Conservation (phyloP, 2,888 invertebrate genomes). For the Tachystola acroxantha region DNA sequence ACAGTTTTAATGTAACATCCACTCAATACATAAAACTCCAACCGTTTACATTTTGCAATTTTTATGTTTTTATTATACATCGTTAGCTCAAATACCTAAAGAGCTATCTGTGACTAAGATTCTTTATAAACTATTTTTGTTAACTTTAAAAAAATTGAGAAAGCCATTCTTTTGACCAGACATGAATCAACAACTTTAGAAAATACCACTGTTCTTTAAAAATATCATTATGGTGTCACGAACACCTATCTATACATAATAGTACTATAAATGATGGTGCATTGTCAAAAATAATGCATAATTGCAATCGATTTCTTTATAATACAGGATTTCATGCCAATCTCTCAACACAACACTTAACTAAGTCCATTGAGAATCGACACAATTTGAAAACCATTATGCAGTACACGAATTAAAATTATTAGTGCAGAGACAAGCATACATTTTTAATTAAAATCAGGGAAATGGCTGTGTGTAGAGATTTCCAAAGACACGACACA, state of each 20-base stretch:
- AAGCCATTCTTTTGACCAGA: slow-evolving; percentile 51
- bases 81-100: slow-evolving; percentile 56
- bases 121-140: slow-evolving; percentile 49
- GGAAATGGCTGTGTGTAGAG: slow-evolving; percentile 33
- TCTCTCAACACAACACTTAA: slow-evolving; percentile 48
- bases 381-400: slow-evolving; percentile 35
- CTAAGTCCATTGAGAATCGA: slow-evolving; percentile 40
- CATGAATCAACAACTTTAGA: slow-evolving; percentile 58
- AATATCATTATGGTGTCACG: slow-evolving; percentile 44
- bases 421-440: slow-evolving; percentile 38
- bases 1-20: slow-evolving; percentile 63
- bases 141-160: slow-evolving; percentile 40
- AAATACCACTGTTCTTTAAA: slow-evolving; percentile 51
- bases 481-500: slow-evolving; percentile 61
- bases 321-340: slow-evolving; percentile 30
- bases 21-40: slow-evolving; percentile 52
- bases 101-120: slow-evolving; percentile 67
- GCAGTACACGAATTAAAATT: slow-evolving; percentile 37
- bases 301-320: slow-evolving; percentile 33
- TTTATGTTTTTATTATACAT: slow-evolving; percentile 69
- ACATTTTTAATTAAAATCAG: slow-evolving; percentile 25
- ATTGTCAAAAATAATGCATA: slow-evolving; percentile 47
- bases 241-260: slow-evolving; percentile 45
- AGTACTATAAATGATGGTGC: slow-evolving; percentile 10
- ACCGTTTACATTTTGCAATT: slow-evolving; percentile 65